These are phyloP conservation scores for Amphipyra berbera DNA, from an alignment of 2,888 invertebrate species.

Conservation along the genomic window DNA sequence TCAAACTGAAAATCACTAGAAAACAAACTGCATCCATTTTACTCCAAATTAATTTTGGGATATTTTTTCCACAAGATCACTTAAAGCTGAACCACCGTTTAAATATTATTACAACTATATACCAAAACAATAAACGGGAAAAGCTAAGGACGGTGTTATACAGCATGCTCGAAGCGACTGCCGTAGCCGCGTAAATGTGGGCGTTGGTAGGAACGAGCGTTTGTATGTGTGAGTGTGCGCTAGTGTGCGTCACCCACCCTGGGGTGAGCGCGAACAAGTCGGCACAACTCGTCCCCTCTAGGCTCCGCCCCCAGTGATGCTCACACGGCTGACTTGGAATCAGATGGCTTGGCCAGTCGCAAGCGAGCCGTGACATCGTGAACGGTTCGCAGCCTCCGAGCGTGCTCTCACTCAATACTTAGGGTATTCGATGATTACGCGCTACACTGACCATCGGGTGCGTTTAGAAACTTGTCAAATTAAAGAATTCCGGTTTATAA, in stretches of 20 bases:
- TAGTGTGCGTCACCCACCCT: slow-evolving; percentile 82
- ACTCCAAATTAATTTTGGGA: slow-evolving; percentile 14
- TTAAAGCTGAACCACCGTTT: slow-evolving; percentile 38
- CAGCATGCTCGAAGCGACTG: slow-evolving; percentile 61
- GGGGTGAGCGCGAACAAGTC: slow-evolving; percentile 69
- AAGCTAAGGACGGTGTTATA: slow-evolving; percentile 57
- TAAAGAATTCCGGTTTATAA: slow-evolving; percentile 80
- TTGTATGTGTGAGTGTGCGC: slow-evolving; percentile 57
- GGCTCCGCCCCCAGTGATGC: slow-evolving; percentile 85
- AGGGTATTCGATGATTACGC: slow-evolving; percentile 87
- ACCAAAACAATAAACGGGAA: slow-evolving; percentile 48
- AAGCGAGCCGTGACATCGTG: slow-evolving; percentile 88
- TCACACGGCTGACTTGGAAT: slow-evolving; percentile 90
- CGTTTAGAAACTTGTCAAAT: slow-evolving; percentile 85
- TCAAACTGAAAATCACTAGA: slow-evolving; percentile 39
- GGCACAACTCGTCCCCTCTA: slow-evolving; percentile 69
- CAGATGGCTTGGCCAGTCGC: slow-evolving; percentile 89
- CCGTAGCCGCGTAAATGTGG: slow-evolving; percentile 55
- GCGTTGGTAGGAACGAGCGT: slow-evolving; percentile 57
- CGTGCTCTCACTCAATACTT: slow-evolving; percentile 78
- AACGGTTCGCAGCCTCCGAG: slow-evolving; percentile 87
- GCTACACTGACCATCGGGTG: slow-evolving; percentile 82
- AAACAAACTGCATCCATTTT: slow-evolving; percentile 55
- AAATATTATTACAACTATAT: slow-evolving; percentile 34
- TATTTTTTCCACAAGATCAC: slow-evolving; percentile 35